Percentiles rank a stretch among this genome's conserved stretches.
Conservation (phyloP, 2,888 invertebrate species). For the Strigamia maritima region DNA sequence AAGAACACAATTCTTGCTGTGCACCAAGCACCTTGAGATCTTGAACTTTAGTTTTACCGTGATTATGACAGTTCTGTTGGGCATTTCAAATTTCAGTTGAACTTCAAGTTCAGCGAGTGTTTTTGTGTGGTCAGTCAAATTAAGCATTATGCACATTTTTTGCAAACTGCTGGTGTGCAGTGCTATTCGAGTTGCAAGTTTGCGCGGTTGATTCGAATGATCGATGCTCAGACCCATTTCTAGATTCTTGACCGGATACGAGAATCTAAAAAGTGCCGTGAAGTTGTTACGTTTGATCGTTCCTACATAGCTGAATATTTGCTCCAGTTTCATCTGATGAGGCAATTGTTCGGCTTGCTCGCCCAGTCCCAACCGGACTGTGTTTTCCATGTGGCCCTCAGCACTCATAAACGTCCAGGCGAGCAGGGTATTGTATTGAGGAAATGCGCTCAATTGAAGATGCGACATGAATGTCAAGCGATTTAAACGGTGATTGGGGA, state of each 20-base stretch:
- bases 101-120: neutral
- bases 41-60: too few relatives aligned
- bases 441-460: slow-evolving; percentile 38
- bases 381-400: slow-evolving; percentile 42
- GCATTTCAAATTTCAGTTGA: neutral
- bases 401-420: slow-evolving; percentile 39
- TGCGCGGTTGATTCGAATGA: neutral
- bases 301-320: slow-evolving; percentile 24
- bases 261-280: neutral
- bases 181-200: neutral
- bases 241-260: neutral
- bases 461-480: slow-evolving; percentile 36
- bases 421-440: slow-evolving; percentile 37
- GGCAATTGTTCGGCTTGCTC: neutral
- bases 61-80: neutral
- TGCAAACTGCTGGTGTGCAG: neutral
- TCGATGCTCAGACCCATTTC: neutral
- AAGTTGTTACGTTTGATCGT: neutral
- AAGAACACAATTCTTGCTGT: too few relatives aligned
- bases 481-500: slow-evolving; percentile 30
- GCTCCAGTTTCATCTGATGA: slow-evolving; percentile 8
- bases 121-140: neutral
- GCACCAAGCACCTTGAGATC: too few relatives aligned
- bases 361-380: slow-evolving; percentile 28
- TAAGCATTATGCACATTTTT: neutral